A percentile compares a stretch with the other conserved stretches of the same genome.
Conservation (phyloP, 2,888 invertebrate genomes). For the Tetragonisca angustula region DNA sequence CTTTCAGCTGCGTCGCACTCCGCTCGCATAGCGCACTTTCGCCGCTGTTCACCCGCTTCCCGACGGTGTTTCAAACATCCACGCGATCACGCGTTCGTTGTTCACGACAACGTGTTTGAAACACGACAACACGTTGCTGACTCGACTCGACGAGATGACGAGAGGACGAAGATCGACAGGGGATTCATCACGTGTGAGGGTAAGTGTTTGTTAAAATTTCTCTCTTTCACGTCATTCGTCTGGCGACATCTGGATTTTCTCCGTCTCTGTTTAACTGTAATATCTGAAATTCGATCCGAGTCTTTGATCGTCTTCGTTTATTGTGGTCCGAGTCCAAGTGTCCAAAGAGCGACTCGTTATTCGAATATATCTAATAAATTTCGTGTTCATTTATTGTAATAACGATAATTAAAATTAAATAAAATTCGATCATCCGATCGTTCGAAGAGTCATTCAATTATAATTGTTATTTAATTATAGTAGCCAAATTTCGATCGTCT, state of each 20-base stretch:
- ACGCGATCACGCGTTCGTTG: slow-evolving; percentile 2
- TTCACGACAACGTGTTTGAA: slow-evolving; percentile 1
- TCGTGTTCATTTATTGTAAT: too few species aligned
- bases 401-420: too few species aligned
- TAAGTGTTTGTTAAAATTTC: slow-evolving; percentile 22
- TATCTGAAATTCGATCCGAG: too few species aligned
- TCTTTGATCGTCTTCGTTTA: too few species aligned
- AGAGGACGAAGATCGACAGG: background rate
- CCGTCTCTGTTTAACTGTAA: too few species aligned
- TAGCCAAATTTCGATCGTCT: background rate
- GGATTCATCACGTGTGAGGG: background rate
- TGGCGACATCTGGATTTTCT: background rate
- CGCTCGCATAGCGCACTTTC: slow-evolving; percentile 8
- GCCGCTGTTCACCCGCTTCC: slow-evolving; percentile 28
- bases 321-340: too few species aligned
- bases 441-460: too few species aligned
- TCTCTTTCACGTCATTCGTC: background rate
- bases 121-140: background rate
- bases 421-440: too few species aligned
- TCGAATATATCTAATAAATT: too few species aligned
- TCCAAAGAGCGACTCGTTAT: too few species aligned
- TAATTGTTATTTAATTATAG: background rate
- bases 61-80: slow-evolving; percentile 25
- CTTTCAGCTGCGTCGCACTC: slow-evolving; percentile 31
- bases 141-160: background rate